Evolutionary conservation across 2,888 invertebrate species (phyloP), one percentile per base, ranked within the genome.

Genomic region (Rhorus exstirpatorius): DNA sequence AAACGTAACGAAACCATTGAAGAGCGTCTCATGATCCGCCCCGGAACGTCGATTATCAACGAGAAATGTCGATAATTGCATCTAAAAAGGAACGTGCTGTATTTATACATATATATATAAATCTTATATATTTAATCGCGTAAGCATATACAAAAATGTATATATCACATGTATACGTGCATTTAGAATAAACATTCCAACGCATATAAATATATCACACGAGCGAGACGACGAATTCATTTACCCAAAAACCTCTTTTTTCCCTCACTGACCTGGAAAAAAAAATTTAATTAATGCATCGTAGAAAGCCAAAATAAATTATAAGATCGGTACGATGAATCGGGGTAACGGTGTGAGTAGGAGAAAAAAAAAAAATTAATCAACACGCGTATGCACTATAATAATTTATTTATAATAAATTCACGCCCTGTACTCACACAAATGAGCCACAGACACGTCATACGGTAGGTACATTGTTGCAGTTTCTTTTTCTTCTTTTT

Each of bases 341-440:
- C 10, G 8, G 21, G 12, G 26, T 53, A 58, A 63, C 41, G n/a
- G 53, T 4, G 24, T 10, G n/a, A 26, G 19, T 1, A 44, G 24
- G 46, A 49, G 53, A 10, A n/a, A 74, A 81, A 79, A 81, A 14
- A n/a, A 74, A 82, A 80, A 83, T 61, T 76, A 55, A 80, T 84
- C 60, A 76, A 76, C 67, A 71, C 65, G 78, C 61, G 72, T 63
- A 81, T 85, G 85, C 87, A 90, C 91, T 91, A 89, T 91, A 90
- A 89, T 91, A 90, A 90, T 91, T 90, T 91, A 91, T 91, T 92
- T 89, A 91, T 91, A 91, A 90, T 91, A 91, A 92, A 91, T 91
- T 91, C 91, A 90, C 79, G 84, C 83, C 84, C 72, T 76, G 85
- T 72, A 78, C 67, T 77, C 85, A 82, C 83, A 86, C 86, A 86